Conservation (phyloP, 1,140 invertebrate genomes). For the Sarcophaga peregrina region DNA sequence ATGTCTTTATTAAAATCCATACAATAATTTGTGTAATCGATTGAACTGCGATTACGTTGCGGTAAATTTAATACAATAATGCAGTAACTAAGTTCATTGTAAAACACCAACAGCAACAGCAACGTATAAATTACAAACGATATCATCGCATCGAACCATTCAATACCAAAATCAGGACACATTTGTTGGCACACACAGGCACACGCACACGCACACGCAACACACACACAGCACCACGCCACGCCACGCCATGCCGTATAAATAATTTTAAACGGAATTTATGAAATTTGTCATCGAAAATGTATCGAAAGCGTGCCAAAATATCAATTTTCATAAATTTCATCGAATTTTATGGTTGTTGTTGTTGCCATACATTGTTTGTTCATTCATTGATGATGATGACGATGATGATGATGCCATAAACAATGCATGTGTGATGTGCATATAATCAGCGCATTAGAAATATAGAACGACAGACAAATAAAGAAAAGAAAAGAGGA, state of each 20-base stretch:
- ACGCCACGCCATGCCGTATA: too few relatives aligned
- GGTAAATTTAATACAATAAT: conserved; percentile 64
- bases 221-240: neutral
- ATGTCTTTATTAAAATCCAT: conserved; percentile 59
- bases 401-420: too few relatives aligned
- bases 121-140: neutral
- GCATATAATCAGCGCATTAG: too few relatives aligned
- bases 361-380: neutral
- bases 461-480: too few relatives aligned
- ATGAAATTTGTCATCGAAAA: neutral
- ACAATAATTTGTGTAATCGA: conserved; percentile 63
- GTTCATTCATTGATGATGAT: too few relatives aligned
- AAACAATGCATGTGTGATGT: too few relatives aligned
- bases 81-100: conserved; percentile 54
- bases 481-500: too few relatives aligned
- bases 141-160: neutral
- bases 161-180: neutral
- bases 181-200: neutral
- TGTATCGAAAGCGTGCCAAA: neutral
- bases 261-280: neutral
- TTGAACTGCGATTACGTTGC: conserved; percentile 58
- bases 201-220: neutral
- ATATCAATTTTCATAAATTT: conserved; percentile 38
- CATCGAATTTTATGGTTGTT: neutral
- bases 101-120: neutral